phyloP scores from a whole-genome alignment of 2,797 vertebrate species.

The Diplodus puntazzo region DNA sequence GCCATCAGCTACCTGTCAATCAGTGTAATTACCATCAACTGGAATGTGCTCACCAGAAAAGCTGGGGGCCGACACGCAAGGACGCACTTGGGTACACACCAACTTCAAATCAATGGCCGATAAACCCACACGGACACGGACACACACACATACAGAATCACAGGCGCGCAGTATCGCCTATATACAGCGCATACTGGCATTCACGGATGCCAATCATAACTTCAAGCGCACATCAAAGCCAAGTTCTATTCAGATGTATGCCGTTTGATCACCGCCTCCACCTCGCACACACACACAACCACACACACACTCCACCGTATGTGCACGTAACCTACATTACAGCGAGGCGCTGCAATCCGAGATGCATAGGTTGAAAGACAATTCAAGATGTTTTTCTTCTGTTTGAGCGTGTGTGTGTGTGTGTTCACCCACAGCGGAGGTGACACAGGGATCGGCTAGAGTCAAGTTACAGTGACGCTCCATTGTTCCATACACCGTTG shows the following conservation, averaged over 20 bases:
- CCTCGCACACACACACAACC: not conserved
- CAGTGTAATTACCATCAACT: constrained; percentile 71
- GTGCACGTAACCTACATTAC: constrained; percentile 51
- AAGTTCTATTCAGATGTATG: constrained; percentile 77
- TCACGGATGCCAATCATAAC: constrained; percentile 76
- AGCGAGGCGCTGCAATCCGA: constrained; percentile 16
- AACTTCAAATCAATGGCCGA: constrained; percentile 62
- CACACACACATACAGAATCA: constrained; percentile 5
- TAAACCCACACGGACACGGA: constrained; percentile 8
- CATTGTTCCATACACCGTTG: constrained; percentile 45
- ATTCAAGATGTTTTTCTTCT: constrained; percentile 31
- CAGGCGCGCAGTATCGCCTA: constrained; percentile 10
- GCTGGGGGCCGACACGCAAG: constrained; percentile 49
- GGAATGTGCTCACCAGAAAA: constrained; percentile 59
- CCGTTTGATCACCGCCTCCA: constrained; percentile 73
- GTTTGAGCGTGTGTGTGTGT: not conserved
- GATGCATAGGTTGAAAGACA: constrained; percentile 19
- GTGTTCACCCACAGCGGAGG: constrained; percentile 34
- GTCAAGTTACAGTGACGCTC: constrained; percentile 51
- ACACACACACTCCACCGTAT: constrained; percentile 17
- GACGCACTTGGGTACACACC: constrained; percentile 27
- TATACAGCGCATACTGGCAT: constrained; percentile 43
- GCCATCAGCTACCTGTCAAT: constrained; percentile 76
- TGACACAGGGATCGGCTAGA: constrained; percentile 10
- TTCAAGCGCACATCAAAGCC: constrained; percentile 82